These are phyloP conservation scores for Volucella zonaria DNA, from an alignment of 2,888 invertebrate species.

Conservation along the genomic window DNA sequence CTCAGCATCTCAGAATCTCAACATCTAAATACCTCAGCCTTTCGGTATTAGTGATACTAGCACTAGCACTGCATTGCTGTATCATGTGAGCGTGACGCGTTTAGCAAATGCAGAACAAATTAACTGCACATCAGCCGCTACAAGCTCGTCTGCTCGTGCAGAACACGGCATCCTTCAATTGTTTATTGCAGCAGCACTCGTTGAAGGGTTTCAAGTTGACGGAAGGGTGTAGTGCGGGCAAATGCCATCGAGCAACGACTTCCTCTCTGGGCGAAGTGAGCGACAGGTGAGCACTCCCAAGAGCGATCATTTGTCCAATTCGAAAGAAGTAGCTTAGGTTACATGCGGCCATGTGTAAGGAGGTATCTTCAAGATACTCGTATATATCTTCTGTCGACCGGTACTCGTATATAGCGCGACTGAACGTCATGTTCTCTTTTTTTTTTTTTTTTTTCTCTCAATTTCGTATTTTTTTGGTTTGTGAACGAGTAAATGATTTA, in stretches of 20 bases:
- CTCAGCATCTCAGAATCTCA: background rate
- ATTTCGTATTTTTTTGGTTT: conserved; percentile 19
- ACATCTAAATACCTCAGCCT: background rate
- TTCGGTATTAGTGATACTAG: background rate
- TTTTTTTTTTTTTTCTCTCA: conserved; percentile 1
- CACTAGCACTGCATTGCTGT: conserved; percentile 36
- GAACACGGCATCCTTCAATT: conserved; percentile 68
- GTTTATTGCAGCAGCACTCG: conserved; percentile 46
- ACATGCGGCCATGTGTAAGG: conserved; percentile 19
- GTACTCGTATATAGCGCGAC: background rate
- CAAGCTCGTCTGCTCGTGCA: conserved; percentile 67
- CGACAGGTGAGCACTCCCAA: conserved; percentile 71
- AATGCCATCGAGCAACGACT: conserved; percentile 39
- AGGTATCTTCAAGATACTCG: background rate
- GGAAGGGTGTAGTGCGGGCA: conserved; percentile 4
- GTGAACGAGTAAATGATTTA: conserved; percentile 71
- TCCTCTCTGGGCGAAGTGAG: conserved; percentile 35
- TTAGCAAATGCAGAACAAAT: conserved; percentile 74
- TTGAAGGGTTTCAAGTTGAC: conserved; percentile 32
- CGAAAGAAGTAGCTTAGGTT: conserved; percentile 56
- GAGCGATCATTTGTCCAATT: conserved; percentile 68
- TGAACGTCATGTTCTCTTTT: conserved; percentile 39
- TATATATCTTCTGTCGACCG: conserved; percentile 2
- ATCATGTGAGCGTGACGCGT: conserved; percentile 70
- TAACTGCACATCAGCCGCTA: conserved; percentile 72